Evolutionary conservation across 2,888 invertebrate genomes (phyloP), one percentile per base, ranked within the genome.

Genomic region (Priocnemis perturbator): DNA sequence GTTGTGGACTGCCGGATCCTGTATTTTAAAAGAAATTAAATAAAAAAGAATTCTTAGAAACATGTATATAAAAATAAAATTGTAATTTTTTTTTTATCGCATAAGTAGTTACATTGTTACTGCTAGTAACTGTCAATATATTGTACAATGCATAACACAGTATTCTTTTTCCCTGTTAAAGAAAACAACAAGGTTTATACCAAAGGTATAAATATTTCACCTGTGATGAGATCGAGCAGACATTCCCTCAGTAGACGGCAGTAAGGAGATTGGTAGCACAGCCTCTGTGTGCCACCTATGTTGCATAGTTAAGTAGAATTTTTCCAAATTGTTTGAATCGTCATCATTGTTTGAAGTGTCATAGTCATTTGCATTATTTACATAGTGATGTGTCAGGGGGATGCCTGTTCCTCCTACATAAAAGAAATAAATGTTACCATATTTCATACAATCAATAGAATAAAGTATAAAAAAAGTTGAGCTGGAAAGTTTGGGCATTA

Each of bases 1-100:
- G 83, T 80, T 76, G 86, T 85, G 89, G 89, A 89, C 89, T 88
- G 88, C 80, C 86, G 85, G 80, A 87, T 85, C 83, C 89, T 89
- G 60, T 9, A n/a, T 59, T 21, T 37, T 37, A 3, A 37, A 7
- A 11, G 4, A 19, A 60, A 58, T 26, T 52, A n/a, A 63, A 23
- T 55, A 62, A 52, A 21, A 60, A 19, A 2, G 23, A 37, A 9
- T 11, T 26, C 26, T 26, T 4, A 3, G 3, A 26, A 26, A 37
- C 11, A 37, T 3, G 26, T 37, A 37, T 37, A 11, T 7, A 26
- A 26, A 4, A 3, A 26, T 15, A 60, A 44, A 60, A 17, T 2
- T n/a, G n/a, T n/a, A n/a, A n/a, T n/a, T n/a, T n/a, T n/a, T n/a
- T n/a, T n/a, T n/a, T n/a, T n/a, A n/a, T n/a, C n/a, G n/a, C n/a